A percentile compares a stretch with the other conserved stretches of the same genome.
Conservation (phyloP, 2,797 vertebrate genomes). For the Discoglossus pictus region DNA sequence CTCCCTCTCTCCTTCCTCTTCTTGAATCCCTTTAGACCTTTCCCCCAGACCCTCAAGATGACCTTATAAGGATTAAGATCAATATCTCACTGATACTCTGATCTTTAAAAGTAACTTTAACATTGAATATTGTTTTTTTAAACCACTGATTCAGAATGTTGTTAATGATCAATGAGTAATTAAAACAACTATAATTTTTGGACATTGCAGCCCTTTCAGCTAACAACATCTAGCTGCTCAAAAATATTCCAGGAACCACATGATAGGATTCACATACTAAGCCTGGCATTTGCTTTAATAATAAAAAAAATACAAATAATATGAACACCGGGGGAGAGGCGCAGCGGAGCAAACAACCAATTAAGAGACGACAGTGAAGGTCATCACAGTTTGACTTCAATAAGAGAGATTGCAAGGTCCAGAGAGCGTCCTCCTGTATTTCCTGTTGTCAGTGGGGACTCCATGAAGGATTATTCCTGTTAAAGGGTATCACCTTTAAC, state of each 20-base stretch:
- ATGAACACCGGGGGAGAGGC: not conserved
- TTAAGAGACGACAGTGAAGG: constrained; percentile 19
- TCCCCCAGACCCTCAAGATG: too few relatives aligned
- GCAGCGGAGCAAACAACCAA: not conserved
- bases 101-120: too few relatives aligned
- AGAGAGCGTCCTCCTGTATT: not conserved
- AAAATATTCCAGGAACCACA: not conserved
- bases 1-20: too few relatives aligned
- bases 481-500: constrained; percentile 19
- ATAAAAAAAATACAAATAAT: not conserved
- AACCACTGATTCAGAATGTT: too few relatives aligned
- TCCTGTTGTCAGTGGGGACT: not conserved
- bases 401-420: not conserved
- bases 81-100: too few relatives aligned
- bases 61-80: too few relatives aligned
- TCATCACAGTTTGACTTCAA: constrained; percentile 13
- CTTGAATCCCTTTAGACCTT: too few relatives aligned
- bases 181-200: too few relatives aligned
- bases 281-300: constrained; percentile 12
- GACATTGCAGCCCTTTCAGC: too few relatives aligned
- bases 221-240: too few relatives aligned
- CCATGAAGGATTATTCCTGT: not conserved
- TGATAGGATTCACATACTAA: not conserved
- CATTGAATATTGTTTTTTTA: too few relatives aligned
- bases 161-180: too few relatives aligned